These are phyloP conservation scores for Chydorus sphaericus DNA, from an alignment of 2,888 invertebrate species.

Conservation along the genomic window DNA sequence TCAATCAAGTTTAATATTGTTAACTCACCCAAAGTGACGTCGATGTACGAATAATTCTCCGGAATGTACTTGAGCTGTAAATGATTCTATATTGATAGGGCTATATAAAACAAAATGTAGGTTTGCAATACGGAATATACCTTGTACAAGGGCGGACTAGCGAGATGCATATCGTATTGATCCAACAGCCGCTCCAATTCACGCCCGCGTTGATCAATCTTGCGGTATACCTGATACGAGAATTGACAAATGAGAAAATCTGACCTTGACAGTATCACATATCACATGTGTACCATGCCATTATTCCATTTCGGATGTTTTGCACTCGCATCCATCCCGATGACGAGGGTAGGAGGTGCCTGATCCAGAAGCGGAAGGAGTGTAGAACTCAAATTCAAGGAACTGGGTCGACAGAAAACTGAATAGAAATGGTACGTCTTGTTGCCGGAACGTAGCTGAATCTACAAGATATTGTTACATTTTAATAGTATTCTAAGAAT, in stretches of 20 bases:
- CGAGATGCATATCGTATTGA: conserved; percentile 5
- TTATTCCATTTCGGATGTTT: conserved; percentile 2
- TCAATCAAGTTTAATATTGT: too few relatives aligned
- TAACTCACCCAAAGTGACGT: too few relatives aligned
- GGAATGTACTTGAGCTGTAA: background rate
- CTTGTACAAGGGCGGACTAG: background rate
- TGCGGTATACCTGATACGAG: background rate
- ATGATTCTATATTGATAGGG: too few relatives aligned
- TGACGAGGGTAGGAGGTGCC: background rate
- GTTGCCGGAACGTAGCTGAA: background rate
- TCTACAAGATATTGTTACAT: background rate
- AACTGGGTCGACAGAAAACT: conserved; percentile 1
- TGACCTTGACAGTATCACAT: background rate
- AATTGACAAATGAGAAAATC: background rate
- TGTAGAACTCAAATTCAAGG: background rate
- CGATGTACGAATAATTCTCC: conserved; percentile 1
- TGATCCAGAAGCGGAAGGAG: background rate
- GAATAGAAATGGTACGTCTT: background rate
- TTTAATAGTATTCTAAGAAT: background rate
- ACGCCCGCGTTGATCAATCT: conserved; percentile 4
- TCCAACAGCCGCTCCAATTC: conserved; percentile 2
- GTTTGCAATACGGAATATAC: too few relatives aligned
- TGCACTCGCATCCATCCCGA: conserved; percentile 1
- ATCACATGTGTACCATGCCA: too few relatives aligned
- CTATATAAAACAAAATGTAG: too few relatives aligned